Evolutionary conservation across 2,888 invertebrate genomes (phyloP).

Genomic region (Rhynchonema sp.): DNA sequence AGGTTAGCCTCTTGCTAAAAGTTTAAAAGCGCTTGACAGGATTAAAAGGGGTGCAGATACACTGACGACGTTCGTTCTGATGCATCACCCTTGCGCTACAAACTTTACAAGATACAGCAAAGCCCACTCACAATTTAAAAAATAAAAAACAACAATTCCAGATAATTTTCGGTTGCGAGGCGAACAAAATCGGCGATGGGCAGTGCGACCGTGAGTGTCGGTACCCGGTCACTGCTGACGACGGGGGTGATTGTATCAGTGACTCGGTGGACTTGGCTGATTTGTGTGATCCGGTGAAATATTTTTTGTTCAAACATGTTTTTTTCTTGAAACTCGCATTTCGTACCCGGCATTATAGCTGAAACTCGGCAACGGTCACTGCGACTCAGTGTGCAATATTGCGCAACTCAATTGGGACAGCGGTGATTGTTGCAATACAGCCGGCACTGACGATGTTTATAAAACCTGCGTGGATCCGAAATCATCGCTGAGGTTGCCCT

Average conservation of each 20-base stretch:
- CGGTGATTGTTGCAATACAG: slow-evolving; percentile 23
- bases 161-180: slow-evolving; percentile 23
- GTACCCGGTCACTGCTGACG: slow-evolving; percentile 22
- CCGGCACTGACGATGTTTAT: slow-evolving; percentile 7
- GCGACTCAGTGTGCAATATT: slow-evolving; percentile 24
- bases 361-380: slow-evolving; percentile 19
- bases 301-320: too few species aligned
- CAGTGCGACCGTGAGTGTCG: slow-evolving; percentile 22
- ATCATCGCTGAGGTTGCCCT: slow-evolving; percentile 22
- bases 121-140: too few species aligned
- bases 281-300: too few species aligned
- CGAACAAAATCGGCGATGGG: slow-evolving; percentile 20
- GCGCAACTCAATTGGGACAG: slow-evolving; percentile 22
- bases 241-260: slow-evolving; percentile 26
- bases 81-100: too few species aligned
- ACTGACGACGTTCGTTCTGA: too few species aligned
- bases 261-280: too few species aligned
- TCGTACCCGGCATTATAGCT: background rate
- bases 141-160: too few species aligned
- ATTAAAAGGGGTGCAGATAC: too few species aligned
- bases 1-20: too few species aligned
- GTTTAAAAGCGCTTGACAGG: too few species aligned
- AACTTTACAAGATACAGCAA: too few species aligned
- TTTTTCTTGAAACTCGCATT: too few species aligned
- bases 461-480: slow-evolving; percentile 21